Percentiles rank a stretch among this genome's conserved stretches.
Evolutionary conservation across 2,113 vertebrate genomes (phyloP).

Genomic region (Oryzias melastigma): DNA sequence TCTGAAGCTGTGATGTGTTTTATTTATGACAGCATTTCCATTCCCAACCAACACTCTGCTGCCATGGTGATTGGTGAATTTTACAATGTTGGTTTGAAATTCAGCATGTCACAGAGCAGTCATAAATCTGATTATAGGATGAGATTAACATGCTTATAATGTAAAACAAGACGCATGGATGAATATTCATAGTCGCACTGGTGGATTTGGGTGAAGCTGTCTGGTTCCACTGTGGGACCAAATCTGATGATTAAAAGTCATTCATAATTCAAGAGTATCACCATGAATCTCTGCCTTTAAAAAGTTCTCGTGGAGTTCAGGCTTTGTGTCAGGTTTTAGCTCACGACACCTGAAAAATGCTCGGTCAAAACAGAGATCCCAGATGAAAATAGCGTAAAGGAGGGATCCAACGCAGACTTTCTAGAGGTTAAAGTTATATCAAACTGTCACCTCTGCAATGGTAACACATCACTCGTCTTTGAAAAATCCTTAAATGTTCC

Average conservation of each 20-base stretch:
- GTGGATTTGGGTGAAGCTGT: conserved; percentile 38
- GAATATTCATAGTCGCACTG: conserved; percentile 59
- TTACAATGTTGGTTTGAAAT: conserved; percentile 21
- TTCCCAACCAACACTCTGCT: conserved; percentile 22
- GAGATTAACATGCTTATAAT: conserved; percentile 56
- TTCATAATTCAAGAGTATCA: conserved; percentile 32
- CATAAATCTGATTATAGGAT: conserved; percentile 50
- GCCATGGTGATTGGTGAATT: conserved; percentile 23
- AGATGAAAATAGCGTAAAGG: too few relatives aligned
- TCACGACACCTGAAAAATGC: too few relatives aligned
- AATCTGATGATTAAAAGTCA: conserved; percentile 33
- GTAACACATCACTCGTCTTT: too few relatives aligned
- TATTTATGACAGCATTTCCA: conserved; percentile 57
- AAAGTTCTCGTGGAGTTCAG: neutral
- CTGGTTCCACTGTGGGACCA: conserved; percentile 19
- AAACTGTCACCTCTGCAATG: too few relatives aligned
- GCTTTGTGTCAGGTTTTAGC: neutral
- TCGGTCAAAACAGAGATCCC: too few relatives aligned
- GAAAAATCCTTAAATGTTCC: too few relatives aligned
- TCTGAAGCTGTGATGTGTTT: conserved; percentile 42
- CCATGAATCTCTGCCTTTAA: conserved; percentile 5
- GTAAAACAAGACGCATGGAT: conserved; percentile 51
- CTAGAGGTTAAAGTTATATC: too few relatives aligned
- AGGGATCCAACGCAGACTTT: too few relatives aligned
- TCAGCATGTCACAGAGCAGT: conserved; percentile 33